Evolutionary conservation across 2,113 vertebrate genomes (phyloP).

Genomic region (Epinephelus lanceolatus): DNA sequence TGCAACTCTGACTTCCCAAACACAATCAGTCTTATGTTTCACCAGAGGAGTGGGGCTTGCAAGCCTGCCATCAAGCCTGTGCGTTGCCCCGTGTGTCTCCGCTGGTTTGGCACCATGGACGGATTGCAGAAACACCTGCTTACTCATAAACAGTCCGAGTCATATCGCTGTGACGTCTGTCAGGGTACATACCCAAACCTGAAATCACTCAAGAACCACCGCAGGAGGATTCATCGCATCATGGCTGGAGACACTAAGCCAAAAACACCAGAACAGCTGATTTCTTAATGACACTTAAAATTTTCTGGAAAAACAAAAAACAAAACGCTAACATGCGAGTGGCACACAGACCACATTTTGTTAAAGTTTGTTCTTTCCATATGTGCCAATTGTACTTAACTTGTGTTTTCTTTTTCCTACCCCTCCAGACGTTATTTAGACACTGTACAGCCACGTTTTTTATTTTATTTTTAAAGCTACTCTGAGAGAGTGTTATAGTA

Average conservation of each 20-base stretch:
- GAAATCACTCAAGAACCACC: conserved; percentile 84
- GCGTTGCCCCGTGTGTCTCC: conserved; percentile 82
- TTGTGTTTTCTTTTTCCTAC: not conserved
- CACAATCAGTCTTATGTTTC: conserved; percentile 77
- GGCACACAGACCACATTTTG: not conserved
- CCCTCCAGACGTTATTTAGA: not conserved
- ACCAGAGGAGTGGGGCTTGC: conserved; percentile 80
- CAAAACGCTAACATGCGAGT: not conserved
- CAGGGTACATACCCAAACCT: conserved; percentile 79
- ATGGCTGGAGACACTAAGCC: conserved; percentile 64
- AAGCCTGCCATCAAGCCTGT: conserved; percentile 82
- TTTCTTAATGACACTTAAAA: conserved; percentile 26
- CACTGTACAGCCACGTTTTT: conserved; percentile 40
- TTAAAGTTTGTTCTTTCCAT: not conserved
- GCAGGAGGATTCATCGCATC: conserved; percentile 81
- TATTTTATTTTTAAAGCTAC: conserved; percentile 16
- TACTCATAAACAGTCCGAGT: conserved; percentile 78
- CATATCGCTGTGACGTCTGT: conserved; percentile 82
- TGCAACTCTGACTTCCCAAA: conserved; percentile 82
- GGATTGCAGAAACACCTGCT: conserved; percentile 84
- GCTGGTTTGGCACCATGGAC: conserved; percentile 82
- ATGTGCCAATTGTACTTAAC: conserved; percentile 9
- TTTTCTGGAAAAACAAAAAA: not conserved
- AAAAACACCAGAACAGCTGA: conserved; percentile 39
- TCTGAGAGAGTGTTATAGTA: conserved; percentile 7